Conservation (phyloP, 2,113 vertebrate species). For the Chionis minor region DNA sequence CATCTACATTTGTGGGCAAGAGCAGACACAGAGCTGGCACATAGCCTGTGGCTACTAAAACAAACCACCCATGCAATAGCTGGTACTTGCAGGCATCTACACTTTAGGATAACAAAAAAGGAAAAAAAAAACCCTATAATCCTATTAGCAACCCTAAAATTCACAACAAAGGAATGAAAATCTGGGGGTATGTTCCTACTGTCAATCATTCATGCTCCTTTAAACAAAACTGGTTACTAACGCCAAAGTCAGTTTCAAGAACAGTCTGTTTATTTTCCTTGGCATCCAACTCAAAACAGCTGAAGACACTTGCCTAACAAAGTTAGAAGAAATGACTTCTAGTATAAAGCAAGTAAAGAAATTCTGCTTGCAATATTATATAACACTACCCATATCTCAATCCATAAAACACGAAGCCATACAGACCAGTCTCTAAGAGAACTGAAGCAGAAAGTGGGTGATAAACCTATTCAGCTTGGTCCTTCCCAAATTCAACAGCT, state of each 20-base stretch:
- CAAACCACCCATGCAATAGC: neutral
- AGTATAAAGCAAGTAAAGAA: constrained; percentile 20
- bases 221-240: constrained; percentile 39
- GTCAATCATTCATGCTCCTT: constrained; percentile 47
- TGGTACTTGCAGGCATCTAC: neutral
- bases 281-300: constrained; percentile 63
- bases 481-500: neutral
- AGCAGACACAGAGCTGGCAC: neutral
- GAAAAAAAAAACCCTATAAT: neutral
- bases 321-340: constrained; percentile 33
- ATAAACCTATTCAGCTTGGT: neutral
- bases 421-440: neutral
- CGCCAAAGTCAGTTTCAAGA: constrained; percentile 28
- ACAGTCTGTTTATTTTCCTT: constrained; percentile 71
- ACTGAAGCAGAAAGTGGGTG: accelerated
- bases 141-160: neutral
- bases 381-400: neutral
- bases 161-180: constrained; percentile 8
- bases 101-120: neutral
- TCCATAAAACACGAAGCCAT: neutral
- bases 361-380: constrained; percentile 14
- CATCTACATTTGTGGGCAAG: neutral
- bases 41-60: neutral
- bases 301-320: constrained; percentile 62
- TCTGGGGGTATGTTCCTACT: constrained; percentile 5